These are phyloP conservation scores for Ceryle rudis DNA, from an alignment of 2,797 vertebrate species.

Conservation along the genomic window DNA sequence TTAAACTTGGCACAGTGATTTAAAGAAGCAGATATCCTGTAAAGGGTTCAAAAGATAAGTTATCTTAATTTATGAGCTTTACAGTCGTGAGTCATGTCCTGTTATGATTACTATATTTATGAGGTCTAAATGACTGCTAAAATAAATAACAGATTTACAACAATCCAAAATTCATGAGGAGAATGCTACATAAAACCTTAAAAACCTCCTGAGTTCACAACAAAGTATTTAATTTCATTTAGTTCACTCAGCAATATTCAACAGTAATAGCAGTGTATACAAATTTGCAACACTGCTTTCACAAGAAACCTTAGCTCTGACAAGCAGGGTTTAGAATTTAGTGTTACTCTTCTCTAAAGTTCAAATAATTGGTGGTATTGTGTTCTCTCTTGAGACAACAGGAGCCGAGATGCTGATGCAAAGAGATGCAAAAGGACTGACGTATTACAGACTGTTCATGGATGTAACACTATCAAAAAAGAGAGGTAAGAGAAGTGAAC, in stretches of 20 bases:
- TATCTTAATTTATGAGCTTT: constrained; percentile 45
- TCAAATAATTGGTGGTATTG: not conserved
- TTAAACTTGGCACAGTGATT: not conserved
- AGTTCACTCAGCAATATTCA: not conserved
- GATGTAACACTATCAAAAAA: not conserved
- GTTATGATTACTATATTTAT: constrained; percentile 35
- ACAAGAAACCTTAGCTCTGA: not conserved
- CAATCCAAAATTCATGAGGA: not conserved
- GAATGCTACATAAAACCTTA: not conserved
- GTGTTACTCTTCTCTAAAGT: not conserved
- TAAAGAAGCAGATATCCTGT: constrained; percentile 7
- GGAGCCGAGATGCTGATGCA: not conserved
- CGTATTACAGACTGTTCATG: not conserved
- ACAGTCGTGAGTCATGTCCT: constrained; percentile 28
- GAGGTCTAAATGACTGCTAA: constrained; percentile 4
- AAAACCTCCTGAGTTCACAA: not conserved
- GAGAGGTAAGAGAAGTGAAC: not conserved
- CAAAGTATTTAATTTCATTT: not conserved
- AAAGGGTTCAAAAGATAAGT: not conserved
- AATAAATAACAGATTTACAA: constrained; percentile 20
- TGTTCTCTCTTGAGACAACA: not conserved
- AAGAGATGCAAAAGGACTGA: not conserved
- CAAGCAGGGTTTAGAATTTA: not conserved
- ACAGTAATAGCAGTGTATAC: not conserved
- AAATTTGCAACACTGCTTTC: not conserved